These are phyloP conservation scores for Galbula dea DNA, from an alignment of 2,113 vertebrate species.

Conservation along the genomic window DNA sequence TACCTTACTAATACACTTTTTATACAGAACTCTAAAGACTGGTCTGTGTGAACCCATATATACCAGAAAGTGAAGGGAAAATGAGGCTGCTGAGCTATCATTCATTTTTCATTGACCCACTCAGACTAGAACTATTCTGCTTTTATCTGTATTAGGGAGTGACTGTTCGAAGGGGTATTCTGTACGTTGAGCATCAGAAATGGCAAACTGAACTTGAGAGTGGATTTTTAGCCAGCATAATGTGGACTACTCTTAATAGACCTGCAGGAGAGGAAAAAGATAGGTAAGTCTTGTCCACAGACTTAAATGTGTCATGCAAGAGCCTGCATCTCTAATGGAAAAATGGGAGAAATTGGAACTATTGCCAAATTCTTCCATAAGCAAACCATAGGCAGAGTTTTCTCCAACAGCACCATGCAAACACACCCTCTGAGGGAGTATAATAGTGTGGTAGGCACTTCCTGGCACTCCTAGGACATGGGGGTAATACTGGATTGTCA, in stretches of 20 bases:
- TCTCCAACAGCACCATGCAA: background rate
- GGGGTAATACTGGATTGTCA: background rate
- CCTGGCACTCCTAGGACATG: background rate
- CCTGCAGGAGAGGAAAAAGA: background rate
- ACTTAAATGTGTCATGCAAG: background rate
- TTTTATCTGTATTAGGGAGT: background rate
- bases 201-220: background rate
- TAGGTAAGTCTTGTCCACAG: background rate
- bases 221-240: background rate
- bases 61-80: background rate
- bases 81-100: background rate
- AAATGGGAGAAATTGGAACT: background rate
- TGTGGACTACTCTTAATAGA: background rate
- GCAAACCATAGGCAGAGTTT: background rate
- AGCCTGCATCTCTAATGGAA: background rate
- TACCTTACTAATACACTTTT: background rate
- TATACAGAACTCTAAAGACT: background rate
- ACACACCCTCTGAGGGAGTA: background rate
- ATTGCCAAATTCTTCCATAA: background rate
- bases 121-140: background rate
- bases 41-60: background rate
- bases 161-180: background rate
- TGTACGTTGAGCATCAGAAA: background rate
- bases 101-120: background rate
- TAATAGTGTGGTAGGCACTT: background rate